phyloP scores from a whole-genome alignment of 2,113 vertebrate species.

The Rhagologus leucostigma region DNA sequence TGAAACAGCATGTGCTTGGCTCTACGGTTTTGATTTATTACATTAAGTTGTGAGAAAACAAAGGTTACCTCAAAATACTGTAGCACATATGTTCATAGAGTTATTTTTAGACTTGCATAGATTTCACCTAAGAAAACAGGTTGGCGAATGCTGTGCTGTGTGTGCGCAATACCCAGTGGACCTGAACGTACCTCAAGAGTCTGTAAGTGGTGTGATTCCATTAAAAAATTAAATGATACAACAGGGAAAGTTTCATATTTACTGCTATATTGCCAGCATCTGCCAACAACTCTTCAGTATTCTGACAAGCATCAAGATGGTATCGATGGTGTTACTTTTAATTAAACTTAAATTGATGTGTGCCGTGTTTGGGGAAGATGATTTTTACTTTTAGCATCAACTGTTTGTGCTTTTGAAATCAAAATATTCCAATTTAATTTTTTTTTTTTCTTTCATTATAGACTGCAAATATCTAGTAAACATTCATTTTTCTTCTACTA shows the following conservation, averaged over 20 bases:
- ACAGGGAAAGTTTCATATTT: conserved; percentile 16
- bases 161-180: neutral
- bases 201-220: neutral
- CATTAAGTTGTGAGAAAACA: neutral
- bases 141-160: neutral
- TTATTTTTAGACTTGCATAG: conserved; percentile 35
- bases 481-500: neutral
- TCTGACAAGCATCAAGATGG: neutral
- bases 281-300: conserved; percentile 15
- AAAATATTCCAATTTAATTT: neutral
- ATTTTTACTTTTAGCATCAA: neutral
- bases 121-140: neutral
- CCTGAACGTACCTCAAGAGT: neutral
- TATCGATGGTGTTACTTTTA: neutral
- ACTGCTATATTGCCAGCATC: neutral
- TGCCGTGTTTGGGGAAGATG: neutral
- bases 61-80: conserved; percentile 16
- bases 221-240: neutral
- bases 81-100: conserved; percentile 30
- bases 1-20: neutral
- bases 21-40: conserved; percentile 18
- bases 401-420: neutral
- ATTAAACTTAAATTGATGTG: conserved; percentile 21
- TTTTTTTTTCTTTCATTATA: neutral
- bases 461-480: neutral